A percentile compares a stretch with the other conserved stretches of the same genome.
These are phyloP conservation scores for Eupithecia subumbrata DNA, from an alignment of 2,888 invertebrate genomes.

Conservation along the genomic window DNA sequence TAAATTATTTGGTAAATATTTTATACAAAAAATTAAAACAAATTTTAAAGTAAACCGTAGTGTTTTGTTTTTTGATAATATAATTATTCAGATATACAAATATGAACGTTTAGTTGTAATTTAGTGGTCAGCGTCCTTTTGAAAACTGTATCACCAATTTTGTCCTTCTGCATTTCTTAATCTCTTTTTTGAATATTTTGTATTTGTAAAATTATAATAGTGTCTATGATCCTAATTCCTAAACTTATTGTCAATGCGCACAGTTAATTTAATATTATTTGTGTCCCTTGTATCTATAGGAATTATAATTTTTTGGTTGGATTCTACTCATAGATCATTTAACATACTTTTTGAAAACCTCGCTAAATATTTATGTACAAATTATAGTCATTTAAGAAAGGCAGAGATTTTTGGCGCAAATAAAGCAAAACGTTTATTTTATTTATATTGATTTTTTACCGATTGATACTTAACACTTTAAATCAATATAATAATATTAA, in stretches of 20 bases:
- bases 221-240: slow-evolving; percentile 62
- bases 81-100: slow-evolving; percentile 1
- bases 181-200: slow-evolving; percentile 20
- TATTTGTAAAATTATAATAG: slow-evolving; percentile 45
- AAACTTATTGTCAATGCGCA: slow-evolving; percentile 76
- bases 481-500: too few relatives aligned
- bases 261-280: slow-evolving; percentile 56
- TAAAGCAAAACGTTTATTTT: not conserved
- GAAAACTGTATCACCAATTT: not conserved
- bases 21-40: not conserved
- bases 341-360: too few relatives aligned
- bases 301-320: not conserved
- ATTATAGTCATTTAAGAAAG: too few relatives aligned
- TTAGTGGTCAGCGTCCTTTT: not conserved
- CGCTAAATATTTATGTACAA: too few relatives aligned
- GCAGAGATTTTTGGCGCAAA: not conserved
- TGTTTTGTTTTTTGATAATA: not conserved
- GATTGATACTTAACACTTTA: too few relatives aligned
- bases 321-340: too few relatives aligned
- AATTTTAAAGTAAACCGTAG: not conserved
- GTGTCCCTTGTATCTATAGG: not conserved
- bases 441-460: not conserved
- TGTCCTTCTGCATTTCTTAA: not conserved
- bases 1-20: slow-evolving; percentile 4
- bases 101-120: not conserved